These are phyloP conservation scores for Crepidodera aurea DNA, from an alignment of 2,888 invertebrate species.

Conservation along the genomic window DNA sequence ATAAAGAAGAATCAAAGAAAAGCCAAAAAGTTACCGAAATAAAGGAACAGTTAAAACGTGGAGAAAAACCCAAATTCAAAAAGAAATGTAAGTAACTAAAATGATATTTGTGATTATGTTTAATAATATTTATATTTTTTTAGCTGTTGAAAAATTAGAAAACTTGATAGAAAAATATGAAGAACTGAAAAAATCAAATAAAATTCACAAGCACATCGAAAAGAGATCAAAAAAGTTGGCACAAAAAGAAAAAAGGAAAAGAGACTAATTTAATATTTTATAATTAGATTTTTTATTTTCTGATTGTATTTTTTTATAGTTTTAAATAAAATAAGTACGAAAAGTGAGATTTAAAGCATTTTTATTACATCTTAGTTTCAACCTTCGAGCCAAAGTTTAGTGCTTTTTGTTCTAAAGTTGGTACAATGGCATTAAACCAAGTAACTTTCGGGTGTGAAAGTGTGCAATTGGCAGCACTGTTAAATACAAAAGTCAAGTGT, in stretches of 20 bases:
- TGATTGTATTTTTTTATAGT: background rate
- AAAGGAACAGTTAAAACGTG: slow-evolving; percentile 69
- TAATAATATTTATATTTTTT: slow-evolving; percentile 29
- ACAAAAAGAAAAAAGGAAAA: slow-evolving; percentile 48
- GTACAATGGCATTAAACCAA: no score
- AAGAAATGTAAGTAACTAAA: slow-evolving; percentile 71
- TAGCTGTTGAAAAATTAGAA: slow-evolving; percentile 81
- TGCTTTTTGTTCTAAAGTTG: no score
- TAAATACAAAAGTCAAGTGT: no score
- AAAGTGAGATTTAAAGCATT: no score
- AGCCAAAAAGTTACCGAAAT: slow-evolving; percentile 67
- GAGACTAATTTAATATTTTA: slow-evolving; percentile 1
- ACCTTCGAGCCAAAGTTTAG: no score
- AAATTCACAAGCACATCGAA: slow-evolving; percentile 81
- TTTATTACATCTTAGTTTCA: no score
- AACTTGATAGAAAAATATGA: slow-evolving; percentile 82
- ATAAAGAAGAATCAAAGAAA: slow-evolving; percentile 65
- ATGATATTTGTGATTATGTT: background rate
- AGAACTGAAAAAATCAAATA: slow-evolving; percentile 78
- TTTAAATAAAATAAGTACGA: no score
- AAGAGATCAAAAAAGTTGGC: slow-evolving; percentile 80
- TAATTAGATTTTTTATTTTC: background rate
- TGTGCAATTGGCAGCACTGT: no score
- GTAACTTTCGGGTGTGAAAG: no score
- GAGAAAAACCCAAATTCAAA: slow-evolving; percentile 75